Evolutionary conservation across 2,113 vertebrate genomes (phyloP), one percentile per base, ranked within the genome.

Genomic region (Epinephelus cyanopodus): DNA sequence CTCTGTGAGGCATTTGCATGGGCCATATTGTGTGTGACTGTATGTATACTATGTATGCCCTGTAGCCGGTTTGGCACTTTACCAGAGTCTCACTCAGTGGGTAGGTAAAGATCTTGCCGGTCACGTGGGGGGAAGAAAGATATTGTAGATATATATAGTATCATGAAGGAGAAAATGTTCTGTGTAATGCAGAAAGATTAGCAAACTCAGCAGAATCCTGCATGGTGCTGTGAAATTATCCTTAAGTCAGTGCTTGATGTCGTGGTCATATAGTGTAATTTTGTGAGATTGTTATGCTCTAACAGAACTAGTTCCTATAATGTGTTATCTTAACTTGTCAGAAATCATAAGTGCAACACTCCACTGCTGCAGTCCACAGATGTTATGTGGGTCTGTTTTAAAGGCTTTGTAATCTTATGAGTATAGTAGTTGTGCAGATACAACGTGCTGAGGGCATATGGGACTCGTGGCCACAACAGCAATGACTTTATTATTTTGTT

Each of bases 131-230:
- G n/a, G 13, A 42, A 58, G 60, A 53, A 72, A 29, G 7, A 45
- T 29, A 53, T 65, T 58, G 21, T 25, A 48, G 68, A 17, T 54
- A 77, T 61, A 66, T 78, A 78, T 78, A 72, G 62, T 61, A 73
- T 60, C 68, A 53, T 45, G 33, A 73, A 78, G 75, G 10, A 84
- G 61, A 74, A 74, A 56, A 65, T 83, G 61, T 66, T 77, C 60
- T 4, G 53, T 13, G 10, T 52, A 17, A 66, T 61, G 52, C 23
- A 53, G n/a, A 60, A 54, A 1, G 42, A 45, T 72, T 56, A 13
- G 29, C 68, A 37, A 63, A 61, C 14, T 83, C 68, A 68, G 47
- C 75, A 74, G 37, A 78, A 21, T 72, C 6, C 25, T 7, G n/a
- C 19, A 50, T 5, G 9, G 37, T 48, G 33, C 14, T 39, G 17